phyloP scores from a whole-genome alignment of 2,113 vertebrate genomes.

The Lanius ludovicianus region DNA sequence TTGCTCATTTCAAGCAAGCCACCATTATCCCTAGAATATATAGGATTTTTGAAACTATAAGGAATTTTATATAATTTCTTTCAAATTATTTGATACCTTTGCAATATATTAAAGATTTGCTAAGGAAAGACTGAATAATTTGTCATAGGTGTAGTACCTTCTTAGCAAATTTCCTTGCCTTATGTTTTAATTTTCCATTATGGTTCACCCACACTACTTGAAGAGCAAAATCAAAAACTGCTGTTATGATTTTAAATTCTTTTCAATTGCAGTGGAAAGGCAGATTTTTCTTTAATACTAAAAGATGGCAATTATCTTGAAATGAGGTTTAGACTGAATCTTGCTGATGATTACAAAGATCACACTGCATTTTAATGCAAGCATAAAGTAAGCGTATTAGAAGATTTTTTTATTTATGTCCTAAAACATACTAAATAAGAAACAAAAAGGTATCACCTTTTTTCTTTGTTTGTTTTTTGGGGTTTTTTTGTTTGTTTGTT shows the following conservation, averaged over 20 bases:
- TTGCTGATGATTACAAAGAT: slow-evolving; percentile 41
- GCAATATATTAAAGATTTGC: slow-evolving; percentile 17
- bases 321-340: slow-evolving; percentile 29
- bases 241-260: slow-evolving; percentile 55
- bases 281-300: slow-evolving; percentile 20
- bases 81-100: slow-evolving; percentile 39
- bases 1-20: background rate
- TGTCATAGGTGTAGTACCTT: slow-evolving; percentile 28
- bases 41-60: background rate
- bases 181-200: slow-evolving; percentile 29
- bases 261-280: slow-evolving; percentile 39
- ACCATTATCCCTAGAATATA: background rate
- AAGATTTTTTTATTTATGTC: background rate
- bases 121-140: slow-evolving; percentile 14
- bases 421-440: background rate
- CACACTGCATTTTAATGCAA: slow-evolving; percentile 34
- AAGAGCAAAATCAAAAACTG: slow-evolving; percentile 30
- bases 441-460: background rate
- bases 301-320: slow-evolving; percentile 50
- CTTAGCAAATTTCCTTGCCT: slow-evolving; percentile 26
- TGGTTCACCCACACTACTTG: slow-evolving; percentile 29
- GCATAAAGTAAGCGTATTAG: slow-evolving; percentile 12
- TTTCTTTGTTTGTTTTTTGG: background rate
- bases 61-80: slow-evolving; percentile 5
- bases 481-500: too few relatives aligned